Conservation (phyloP, 2,797 vertebrate genomes). For the Adrianichthys oophorus region DNA sequence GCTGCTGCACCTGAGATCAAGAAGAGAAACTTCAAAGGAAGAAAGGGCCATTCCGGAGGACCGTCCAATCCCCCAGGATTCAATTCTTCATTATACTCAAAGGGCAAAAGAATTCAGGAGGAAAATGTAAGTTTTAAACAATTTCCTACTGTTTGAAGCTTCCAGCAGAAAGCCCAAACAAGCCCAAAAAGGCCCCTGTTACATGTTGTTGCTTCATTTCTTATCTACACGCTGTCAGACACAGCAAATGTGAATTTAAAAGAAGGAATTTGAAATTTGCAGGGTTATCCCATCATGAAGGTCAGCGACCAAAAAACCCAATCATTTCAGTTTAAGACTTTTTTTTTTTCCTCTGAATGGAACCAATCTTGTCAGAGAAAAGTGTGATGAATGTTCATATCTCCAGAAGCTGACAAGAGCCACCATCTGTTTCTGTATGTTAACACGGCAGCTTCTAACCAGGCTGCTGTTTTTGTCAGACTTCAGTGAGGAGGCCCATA, state of each 20-base stretch:
- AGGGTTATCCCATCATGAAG: not conserved
- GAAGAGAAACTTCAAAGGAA: constrained; percentile 11
- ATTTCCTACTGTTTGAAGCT: constrained; percentile 2
- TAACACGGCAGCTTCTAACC: too few species aligned
- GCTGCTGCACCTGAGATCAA: constrained; percentile 18
- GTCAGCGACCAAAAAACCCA: too few species aligned
- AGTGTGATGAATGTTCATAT: not conserved
- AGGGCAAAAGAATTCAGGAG: constrained; percentile 8
- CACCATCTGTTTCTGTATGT: too few species aligned
- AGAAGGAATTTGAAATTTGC: not conserved
- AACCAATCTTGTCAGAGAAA: too few species aligned
- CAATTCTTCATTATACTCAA: not conserved
- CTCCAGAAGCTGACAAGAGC: not conserved
- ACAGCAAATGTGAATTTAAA: not conserved
- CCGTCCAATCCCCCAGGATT: not conserved
- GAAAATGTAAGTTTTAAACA: not conserved
- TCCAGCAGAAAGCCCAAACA: not conserved
- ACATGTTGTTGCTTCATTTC: not conserved
- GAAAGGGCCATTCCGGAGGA: too few species aligned
- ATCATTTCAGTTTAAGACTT: too few species aligned
- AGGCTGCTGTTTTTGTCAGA: too few species aligned
- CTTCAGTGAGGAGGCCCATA: too few species aligned
- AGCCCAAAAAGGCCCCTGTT: too few species aligned
- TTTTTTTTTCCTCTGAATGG: too few species aligned
- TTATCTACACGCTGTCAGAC: not conserved